phyloP scores from a whole-genome alignment of 2,888 invertebrate species.

The Tetropium fuscum region DNA sequence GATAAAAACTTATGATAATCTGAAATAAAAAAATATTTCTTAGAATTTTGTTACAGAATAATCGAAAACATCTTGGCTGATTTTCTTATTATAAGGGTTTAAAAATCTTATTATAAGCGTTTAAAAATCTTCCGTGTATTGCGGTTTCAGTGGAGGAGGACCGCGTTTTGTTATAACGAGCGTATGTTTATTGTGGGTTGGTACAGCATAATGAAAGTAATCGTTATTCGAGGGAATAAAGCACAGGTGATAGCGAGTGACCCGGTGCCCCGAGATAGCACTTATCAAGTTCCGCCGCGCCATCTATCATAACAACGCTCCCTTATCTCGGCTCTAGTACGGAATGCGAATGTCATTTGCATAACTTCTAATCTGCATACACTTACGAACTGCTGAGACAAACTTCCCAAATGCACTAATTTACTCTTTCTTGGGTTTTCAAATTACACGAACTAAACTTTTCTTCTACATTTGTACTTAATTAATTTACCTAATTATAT shows the following conservation, averaged over 20 bases:
- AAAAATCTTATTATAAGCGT: no score
- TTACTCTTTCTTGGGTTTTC: slow-evolving; percentile 50
- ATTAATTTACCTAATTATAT: slow-evolving; percentile 37
- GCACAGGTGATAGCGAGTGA: slow-evolving; percentile 34
- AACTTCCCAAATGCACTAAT: slow-evolving; percentile 56
- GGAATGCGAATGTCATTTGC: slow-evolving; percentile 57
- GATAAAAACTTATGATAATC: no score
- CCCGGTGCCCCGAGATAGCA: slow-evolving; percentile 43
- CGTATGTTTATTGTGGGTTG: slow-evolving; percentile 14
- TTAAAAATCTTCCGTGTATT: no score
- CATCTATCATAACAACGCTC: slow-evolving; percentile 54
- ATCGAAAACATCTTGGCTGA: no score
- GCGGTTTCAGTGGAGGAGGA: no score
- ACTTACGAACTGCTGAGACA: slow-evolving; percentile 53
- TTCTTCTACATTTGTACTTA: slow-evolving; percentile 28
- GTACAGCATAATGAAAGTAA: slow-evolving; percentile 22
- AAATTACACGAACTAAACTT: slow-evolving; percentile 22
- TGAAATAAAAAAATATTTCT: no score
- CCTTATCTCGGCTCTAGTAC: slow-evolving; percentile 51
- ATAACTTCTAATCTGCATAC: slow-evolving; percentile 62
- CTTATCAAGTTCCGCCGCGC: slow-evolving; percentile 49
- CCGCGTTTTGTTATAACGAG: no score
- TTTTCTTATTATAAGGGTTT: no score
- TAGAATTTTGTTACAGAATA: no score
- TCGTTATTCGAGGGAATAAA: slow-evolving; percentile 23